phyloP scores from a whole-genome alignment of 2,888 invertebrate genomes.

The Odontocolon sp. region DNA sequence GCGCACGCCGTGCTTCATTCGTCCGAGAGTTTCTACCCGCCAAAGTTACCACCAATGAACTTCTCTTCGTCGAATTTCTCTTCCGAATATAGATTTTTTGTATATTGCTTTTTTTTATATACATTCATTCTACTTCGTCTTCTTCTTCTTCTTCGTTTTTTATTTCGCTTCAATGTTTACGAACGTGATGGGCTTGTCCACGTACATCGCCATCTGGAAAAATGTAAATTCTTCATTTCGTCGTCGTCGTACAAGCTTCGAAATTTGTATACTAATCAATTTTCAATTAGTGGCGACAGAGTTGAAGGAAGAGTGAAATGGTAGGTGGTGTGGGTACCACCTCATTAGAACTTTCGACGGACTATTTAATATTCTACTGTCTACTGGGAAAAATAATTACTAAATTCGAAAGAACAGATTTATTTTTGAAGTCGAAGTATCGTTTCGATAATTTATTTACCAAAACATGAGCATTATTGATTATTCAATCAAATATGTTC shows the following conservation, averaged over 20 bases:
- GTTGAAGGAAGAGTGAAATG: not conserved
- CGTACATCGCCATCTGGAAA: conserved; percentile 53
- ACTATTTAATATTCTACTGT: too few relatives aligned
- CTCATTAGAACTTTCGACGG: too few relatives aligned
- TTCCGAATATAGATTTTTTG: not conserved
- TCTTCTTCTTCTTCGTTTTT: not conserved
- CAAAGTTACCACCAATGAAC: conserved; percentile 64
- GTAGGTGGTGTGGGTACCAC: too few relatives aligned
- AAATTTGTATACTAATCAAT: not conserved
- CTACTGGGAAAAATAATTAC: too few relatives aligned
- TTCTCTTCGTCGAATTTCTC: conserved; percentile 33
- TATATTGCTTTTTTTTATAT: not conserved
- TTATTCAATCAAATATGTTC: too few relatives aligned
- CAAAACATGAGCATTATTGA: too few relatives aligned
- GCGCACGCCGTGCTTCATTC: conserved; percentile 33
- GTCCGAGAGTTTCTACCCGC: conserved; percentile 48
- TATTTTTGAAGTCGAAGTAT: too few relatives aligned
- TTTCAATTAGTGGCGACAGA: not conserved
- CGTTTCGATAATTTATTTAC: too few relatives aligned
- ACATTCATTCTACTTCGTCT: not conserved
- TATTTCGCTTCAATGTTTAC: not conserved
- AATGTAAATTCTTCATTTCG: not conserved
- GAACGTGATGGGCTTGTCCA: conserved; percentile 53
- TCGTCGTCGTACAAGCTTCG: not conserved
- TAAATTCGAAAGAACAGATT: too few relatives aligned